These are phyloP conservation scores for Mionectes olivaceus DNA, from an alignment of 2,797 vertebrate genomes.

Conservation along the genomic window DNA sequence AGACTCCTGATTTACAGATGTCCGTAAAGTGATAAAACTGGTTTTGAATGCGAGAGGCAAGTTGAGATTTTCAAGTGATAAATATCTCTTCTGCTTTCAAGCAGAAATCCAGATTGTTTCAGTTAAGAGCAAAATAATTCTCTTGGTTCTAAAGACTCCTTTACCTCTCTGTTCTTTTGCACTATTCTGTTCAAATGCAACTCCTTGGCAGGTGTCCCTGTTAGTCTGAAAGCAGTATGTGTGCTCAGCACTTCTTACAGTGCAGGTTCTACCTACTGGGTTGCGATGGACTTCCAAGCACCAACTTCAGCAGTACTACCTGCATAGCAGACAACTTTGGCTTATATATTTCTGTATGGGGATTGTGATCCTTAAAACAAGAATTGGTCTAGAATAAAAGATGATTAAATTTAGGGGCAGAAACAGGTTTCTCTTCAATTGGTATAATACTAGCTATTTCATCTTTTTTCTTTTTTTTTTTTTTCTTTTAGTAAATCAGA, in stretches of 20 bases:
- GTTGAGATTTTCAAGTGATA: neutral
- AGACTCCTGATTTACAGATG: constrained; percentile 7
- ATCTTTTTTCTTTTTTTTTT: neutral
- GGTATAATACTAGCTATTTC: neutral
- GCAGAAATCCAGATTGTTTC: neutral
- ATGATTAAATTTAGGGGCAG: neutral
- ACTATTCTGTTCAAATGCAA: neutral
- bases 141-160: neutral
- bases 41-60: neutral
- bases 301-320: neutral
- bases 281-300: neutral
- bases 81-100: neutral
- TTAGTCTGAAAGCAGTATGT: neutral
- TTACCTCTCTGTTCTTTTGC: neutral
- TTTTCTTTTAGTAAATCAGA: neutral
- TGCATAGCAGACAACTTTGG: neutral
- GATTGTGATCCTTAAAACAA: neutral
- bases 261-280: neutral
- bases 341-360: neutral
- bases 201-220: neutral
- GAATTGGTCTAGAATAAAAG: neutral
- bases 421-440: neutral
- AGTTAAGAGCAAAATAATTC: neutral
- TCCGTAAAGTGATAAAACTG: neutral
- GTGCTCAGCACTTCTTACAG: neutral